These are phyloP conservation scores for Callospermophilus lateralis DNA, from an alignment of 2,113 vertebrate genomes.

Conservation along the genomic window DNA sequence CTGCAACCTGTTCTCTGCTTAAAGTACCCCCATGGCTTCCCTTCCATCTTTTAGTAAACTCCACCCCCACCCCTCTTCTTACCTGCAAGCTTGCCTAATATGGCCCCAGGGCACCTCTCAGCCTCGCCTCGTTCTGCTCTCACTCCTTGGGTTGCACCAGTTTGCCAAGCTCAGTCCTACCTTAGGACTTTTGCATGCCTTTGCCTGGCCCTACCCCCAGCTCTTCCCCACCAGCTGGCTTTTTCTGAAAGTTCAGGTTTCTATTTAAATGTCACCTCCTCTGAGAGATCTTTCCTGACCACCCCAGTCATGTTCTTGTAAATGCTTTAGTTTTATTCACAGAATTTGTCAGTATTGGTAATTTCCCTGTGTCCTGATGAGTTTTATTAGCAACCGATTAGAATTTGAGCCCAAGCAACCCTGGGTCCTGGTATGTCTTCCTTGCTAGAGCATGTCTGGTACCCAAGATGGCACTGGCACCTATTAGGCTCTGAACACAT, in stretches of 20 bases:
- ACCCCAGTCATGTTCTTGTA: too few species aligned
- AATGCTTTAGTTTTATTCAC: not conserved
- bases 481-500: not conserved
- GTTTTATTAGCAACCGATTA: not conserved
- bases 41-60: not conserved
- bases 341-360: not conserved
- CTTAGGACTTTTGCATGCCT: not conserved
- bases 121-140: not conserved
- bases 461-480: fast-evolving
- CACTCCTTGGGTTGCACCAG: not conserved
- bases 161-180: not conserved
- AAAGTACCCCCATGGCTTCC: not conserved
- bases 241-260: not conserved
- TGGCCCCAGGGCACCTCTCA: too few species aligned
- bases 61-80: not conserved
- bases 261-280: not conserved
- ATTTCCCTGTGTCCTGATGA: not conserved
- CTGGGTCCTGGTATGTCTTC: not conserved
- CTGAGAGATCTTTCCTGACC: not conserved
- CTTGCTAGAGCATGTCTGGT: not conserved
- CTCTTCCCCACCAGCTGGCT: not conserved
- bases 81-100: not conserved
- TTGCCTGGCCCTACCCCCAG: not conserved
- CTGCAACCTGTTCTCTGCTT: not conserved
- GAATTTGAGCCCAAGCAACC: not conserved